Percentiles rank a stretch among this genome's conserved stretches.
Evolutionary conservation across 2,797 vertebrate genomes (phyloP).

Genomic region (Hypotaenidia philippensis): DNA sequence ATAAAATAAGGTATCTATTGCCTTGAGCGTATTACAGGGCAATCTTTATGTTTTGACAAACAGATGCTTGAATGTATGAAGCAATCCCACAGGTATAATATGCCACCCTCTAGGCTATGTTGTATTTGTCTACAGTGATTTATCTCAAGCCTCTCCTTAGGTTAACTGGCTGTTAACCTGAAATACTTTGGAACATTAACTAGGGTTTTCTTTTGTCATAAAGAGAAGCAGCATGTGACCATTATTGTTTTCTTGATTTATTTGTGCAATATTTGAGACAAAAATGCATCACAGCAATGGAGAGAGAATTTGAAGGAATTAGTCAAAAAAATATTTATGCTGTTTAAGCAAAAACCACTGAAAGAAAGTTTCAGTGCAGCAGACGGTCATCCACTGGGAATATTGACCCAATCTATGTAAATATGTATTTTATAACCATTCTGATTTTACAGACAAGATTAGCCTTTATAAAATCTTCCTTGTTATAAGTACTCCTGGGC

Average conservation of each 20-base stretch:
- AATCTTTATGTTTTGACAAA: not conserved
- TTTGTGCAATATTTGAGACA: not conserved
- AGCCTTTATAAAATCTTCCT: not conserved
- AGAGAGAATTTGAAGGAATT: not conserved
- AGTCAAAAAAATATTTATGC: not conserved
- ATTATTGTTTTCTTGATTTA: not conserved
- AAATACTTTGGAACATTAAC: not conserved
- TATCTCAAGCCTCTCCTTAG: not conserved
- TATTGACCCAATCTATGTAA: not conserved
- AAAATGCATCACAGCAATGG: not conserved
- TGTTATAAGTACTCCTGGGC: not conserved
- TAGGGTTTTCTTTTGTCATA: not conserved
- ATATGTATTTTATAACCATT: slow-evolving; percentile 17
- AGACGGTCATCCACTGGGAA: not conserved
- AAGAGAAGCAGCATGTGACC: not conserved
- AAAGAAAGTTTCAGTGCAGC: not conserved
- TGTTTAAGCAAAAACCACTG: not conserved
- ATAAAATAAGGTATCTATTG: not conserved
- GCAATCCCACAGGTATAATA: not conserved
- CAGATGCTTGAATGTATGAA: not conserved
- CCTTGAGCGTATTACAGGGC: not conserved
- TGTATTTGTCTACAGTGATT: not conserved
- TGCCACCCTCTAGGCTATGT: not conserved
- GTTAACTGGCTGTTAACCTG: not conserved
- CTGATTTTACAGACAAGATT: slow-evolving; percentile 14